Percentiles rank a stretch among this genome's conserved stretches.
These are phyloP conservation scores for Hyla sarda DNA, from an alignment of 2,113 vertebrate genomes.

Conservation along the genomic window DNA sequence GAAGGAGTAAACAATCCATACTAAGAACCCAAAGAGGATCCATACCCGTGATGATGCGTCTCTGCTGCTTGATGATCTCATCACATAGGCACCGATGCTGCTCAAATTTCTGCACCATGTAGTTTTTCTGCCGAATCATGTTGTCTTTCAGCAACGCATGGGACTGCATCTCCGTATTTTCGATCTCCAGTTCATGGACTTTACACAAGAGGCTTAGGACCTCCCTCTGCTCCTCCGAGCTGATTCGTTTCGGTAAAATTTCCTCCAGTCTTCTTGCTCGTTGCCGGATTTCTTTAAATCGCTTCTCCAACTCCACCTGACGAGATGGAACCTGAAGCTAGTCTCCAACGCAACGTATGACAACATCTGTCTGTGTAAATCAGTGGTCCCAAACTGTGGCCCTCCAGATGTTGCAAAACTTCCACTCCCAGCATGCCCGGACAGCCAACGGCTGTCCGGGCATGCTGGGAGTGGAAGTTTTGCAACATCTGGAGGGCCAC, in stretches of 20 bases:
- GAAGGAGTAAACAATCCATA: no score
- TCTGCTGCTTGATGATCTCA: slow-evolving; percentile 87
- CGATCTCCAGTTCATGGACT: slow-evolving; percentile 85
- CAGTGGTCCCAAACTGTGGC: no score
- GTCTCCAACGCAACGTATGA: neutral
- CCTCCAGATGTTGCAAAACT: no score
- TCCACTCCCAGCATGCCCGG: no score
- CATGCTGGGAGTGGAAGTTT: no score
- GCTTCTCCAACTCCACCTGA: slow-evolving; percentile 76
- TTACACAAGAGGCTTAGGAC: slow-evolving; percentile 84
- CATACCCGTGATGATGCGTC: slow-evolving; percentile 82
- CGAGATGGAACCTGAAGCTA: neutral
- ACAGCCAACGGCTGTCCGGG: no score
- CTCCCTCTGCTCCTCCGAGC: slow-evolving; percentile 83
- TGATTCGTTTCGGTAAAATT: slow-evolving; percentile 74
- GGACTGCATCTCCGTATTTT: slow-evolving; percentile 81
- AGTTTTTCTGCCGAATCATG: slow-evolving; percentile 79
- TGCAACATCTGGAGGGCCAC: no score
- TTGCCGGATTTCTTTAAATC: slow-evolving; percentile 75
- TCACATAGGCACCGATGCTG: slow-evolving; percentile 83
- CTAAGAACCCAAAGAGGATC: neutral
- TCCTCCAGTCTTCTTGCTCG: slow-evolving; percentile 77
- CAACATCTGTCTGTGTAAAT: no score
- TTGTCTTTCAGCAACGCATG: slow-evolving; percentile 81
- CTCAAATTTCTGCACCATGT: slow-evolving; percentile 77